Evolutionary conservation across 2,113 vertebrate genomes (phyloP), one percentile per base, ranked within the genome.

Genomic region (Chaenogobius annularis): DNA sequence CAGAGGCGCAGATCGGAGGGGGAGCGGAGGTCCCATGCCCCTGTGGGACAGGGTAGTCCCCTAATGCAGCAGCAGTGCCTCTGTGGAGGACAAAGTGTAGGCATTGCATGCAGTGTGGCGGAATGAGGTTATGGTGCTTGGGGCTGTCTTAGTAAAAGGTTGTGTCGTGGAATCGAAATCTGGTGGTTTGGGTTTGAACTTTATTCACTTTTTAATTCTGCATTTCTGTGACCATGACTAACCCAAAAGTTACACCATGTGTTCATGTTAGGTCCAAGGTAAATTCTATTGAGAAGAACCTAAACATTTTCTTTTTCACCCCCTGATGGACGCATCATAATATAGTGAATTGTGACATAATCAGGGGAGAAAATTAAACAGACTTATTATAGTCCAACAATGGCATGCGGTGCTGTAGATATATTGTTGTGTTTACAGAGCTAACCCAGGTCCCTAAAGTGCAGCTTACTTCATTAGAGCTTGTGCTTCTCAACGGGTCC

Each of bases 71-170:
- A 93, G 72, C 92, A 92, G 74, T 88, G 90, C 89, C 72, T 2
- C 84, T 92, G 91, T 93, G 92, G 89, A 85, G 92, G 85, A 85
- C 89, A 94, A 85, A 92, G 94, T 92, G 97, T 98, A 98, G 77
- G 96, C 95, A 89, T 85, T 86, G 93, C 94, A 93, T 92, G 92
- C 77, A 70, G 48, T 81, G 11, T 80, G 68, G 43, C 68, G 31
- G 83, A 83, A 88, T 85, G 85, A 17, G 26, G 74, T 69, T 63
- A 4, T 63, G 61, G 61, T 63, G 61, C 14, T 63, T 19, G 61
- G 23, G 26, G 13, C n/a, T 63, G 19, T 40, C 19, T 11, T 11
- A 31, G 17, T 12, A 63, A 43, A 40, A 37, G 35, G 61, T 40
- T 37, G 35, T 43, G 35, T 43, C 20, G 10, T 63, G 61, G 26